A percentile compares a stretch with the other conserved stretches of the same genome.
Evolutionary conservation across 2,113 vertebrate genomes (phyloP).

Genomic region (Amblyopsis rosae): DNA sequence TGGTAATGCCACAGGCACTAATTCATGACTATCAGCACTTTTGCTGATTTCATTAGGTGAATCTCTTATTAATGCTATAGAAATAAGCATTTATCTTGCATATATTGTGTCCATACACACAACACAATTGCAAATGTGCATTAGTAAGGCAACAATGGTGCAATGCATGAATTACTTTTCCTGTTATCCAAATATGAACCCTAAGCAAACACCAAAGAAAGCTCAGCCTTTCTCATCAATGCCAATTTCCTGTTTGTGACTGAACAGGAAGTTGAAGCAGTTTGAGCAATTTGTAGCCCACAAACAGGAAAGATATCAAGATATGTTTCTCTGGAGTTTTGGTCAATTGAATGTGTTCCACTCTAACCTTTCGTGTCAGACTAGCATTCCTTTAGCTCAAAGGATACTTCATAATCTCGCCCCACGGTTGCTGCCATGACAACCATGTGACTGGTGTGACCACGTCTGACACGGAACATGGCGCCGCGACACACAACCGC

Average conservation of each 20-base stretch:
- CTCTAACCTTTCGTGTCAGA: conserved; percentile 1
- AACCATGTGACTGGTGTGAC: conserved; percentile 31
- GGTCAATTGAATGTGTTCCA: background rate
- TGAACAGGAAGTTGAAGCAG: background rate
- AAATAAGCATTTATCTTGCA: conserved; percentile 52
- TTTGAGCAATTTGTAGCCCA: background rate
- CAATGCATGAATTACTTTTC: conserved; percentile 38
- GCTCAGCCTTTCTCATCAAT: background rate
- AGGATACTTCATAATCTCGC: background rate
- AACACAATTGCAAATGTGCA: conserved; percentile 38
- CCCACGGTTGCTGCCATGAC: conserved; percentile 3
- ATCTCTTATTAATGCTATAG: conserved; percentile 67
- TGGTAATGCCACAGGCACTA: conserved; percentile 65
- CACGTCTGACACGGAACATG: conserved; percentile 29
- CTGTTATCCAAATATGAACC: conserved; percentile 16
- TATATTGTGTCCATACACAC: conserved; percentile 46
- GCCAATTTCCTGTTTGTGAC: background rate
- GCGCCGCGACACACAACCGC: conserved; percentile 30
- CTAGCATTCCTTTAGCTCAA: background rate
- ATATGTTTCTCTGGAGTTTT: background rate
- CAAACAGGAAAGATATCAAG: background rate
- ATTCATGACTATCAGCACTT: conserved; percentile 72
- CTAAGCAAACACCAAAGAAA: background rate
- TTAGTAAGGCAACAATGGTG: conserved; percentile 31
- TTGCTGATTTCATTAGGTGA: conserved; percentile 65